Evolutionary conservation across 2,113 vertebrate species (phyloP).

Genomic region (Semicossyphus pulcher): DNA sequence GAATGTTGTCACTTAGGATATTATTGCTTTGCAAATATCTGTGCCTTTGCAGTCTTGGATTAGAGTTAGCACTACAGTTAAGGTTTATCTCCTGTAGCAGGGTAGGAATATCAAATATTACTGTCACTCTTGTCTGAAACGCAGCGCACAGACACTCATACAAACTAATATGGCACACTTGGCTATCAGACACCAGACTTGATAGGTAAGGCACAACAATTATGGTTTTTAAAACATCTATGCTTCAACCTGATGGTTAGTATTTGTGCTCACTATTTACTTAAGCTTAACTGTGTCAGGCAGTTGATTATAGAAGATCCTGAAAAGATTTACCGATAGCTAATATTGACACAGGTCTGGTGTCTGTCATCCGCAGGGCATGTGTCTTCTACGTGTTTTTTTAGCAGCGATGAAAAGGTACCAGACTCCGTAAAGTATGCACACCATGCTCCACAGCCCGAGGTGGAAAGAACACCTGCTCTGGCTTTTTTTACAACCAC

Average conservation of each 20-base stretch:
- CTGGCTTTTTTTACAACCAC: constrained; percentile 79
- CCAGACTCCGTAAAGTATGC: constrained; percentile 70
- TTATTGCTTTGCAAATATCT: constrained; percentile 81
- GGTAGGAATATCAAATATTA: constrained; percentile 71
- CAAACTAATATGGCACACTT: constrained; percentile 55
- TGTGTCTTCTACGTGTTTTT: constrained; percentile 60
- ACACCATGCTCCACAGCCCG: constrained; percentile 56
- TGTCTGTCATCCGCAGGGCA: constrained; percentile 53
- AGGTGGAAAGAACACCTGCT: constrained; percentile 74
- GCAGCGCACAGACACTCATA: constrained; percentile 51
- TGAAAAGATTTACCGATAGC: constrained; percentile 51
- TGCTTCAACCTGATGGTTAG: constrained; percentile 33
- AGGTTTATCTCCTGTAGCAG: constrained; percentile 72
- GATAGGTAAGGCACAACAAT: constrained; percentile 40
- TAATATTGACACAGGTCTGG: constrained; percentile 51
- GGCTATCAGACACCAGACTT: constrained; percentile 57
- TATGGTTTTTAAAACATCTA: constrained; percentile 19
- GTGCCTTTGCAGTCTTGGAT: constrained; percentile 79
- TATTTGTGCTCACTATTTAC: constrained; percentile 49
- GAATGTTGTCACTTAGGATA: constrained; percentile 77
- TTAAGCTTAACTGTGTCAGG: constrained; percentile 37
- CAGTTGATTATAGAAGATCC: constrained; percentile 38
- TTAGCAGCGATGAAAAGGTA: constrained; percentile 68
- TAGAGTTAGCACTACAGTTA: constrained; percentile 74
- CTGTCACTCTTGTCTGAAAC: constrained; percentile 56